phyloP scores from a whole-genome alignment of 2,113 vertebrate genomes.

The Euleptes europaea region DNA sequence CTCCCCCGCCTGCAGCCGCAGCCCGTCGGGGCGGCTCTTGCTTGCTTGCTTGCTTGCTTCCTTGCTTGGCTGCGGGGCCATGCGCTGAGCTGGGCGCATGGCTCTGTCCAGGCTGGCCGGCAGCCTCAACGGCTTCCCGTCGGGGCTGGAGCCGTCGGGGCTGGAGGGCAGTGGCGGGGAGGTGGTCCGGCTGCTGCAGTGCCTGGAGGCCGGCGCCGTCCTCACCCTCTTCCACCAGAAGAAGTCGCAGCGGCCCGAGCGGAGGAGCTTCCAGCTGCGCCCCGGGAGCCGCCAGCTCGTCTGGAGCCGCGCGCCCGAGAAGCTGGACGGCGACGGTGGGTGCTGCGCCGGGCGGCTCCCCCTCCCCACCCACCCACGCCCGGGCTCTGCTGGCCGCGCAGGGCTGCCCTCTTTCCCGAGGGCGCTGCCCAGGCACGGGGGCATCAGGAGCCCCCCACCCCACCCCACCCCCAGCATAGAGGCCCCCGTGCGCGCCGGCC shows the following conservation, averaged over 20 bases:
- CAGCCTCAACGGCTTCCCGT: conserved; percentile 77
- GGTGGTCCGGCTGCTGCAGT: conserved; percentile 77
- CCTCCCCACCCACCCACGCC: no score
- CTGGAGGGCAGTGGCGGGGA: no score
- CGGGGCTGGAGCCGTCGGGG: conserved; percentile 69
- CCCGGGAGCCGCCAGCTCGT: conserved; percentile 80
- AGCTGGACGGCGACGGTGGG: conserved; percentile 83
- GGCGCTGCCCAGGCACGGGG: no score
- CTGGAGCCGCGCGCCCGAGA: conserved; percentile 83
- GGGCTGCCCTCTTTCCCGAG: no score
- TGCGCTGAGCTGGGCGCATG: conserved; percentile 75
- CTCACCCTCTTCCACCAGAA: conserved; percentile 88
- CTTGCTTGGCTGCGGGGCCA: no score
- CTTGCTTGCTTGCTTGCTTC: no score
- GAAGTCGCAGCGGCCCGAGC: conserved; percentile 85
- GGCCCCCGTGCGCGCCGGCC: no score
- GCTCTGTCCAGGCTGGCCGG: conserved; percentile 77
- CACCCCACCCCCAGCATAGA: no score
- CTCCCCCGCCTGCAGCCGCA: not conserved
- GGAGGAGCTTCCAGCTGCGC: conserved; percentile 84
- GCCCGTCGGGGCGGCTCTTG: not conserved
- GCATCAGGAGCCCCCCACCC: no score
- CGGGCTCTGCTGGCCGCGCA: no score
- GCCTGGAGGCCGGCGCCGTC: conserved; percentile 82
- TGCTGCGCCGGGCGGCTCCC: not conserved